phyloP scores from a whole-genome alignment of 1,140 invertebrate species.

The Cydia pomonella region DNA sequence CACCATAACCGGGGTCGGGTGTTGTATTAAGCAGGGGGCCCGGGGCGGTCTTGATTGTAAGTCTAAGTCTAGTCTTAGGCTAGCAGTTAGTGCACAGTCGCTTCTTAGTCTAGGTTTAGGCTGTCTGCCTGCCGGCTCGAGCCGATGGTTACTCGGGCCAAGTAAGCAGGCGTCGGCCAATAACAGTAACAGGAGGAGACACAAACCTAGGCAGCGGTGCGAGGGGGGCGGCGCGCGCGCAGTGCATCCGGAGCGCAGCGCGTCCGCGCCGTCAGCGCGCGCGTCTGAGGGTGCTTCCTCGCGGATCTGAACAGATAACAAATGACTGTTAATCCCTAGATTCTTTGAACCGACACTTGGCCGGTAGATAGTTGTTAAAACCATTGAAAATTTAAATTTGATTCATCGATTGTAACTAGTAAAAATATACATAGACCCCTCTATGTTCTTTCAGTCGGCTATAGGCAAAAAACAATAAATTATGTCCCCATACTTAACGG shows the following conservation, averaged over 20 bases:
- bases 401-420: too few relatives aligned
- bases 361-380: too few relatives aligned
- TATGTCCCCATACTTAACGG: too few relatives aligned
- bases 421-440: too few relatives aligned
- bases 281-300: constrained; percentile 51
- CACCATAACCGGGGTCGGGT: constrained; percentile 39
- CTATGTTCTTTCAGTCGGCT: too few relatives aligned
- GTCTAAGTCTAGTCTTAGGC: constrained; percentile 45
- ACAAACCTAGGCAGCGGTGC: constrained; percentile 74
- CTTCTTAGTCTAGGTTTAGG: constrained; percentile 47
- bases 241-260: constrained; percentile 52
- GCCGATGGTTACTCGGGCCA: constrained; percentile 34
- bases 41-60: constrained; percentile 42
- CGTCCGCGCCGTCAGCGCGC: constrained; percentile 44
- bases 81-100: constrained; percentile 68
- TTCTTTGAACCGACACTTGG: too few relatives aligned
- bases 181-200: constrained; percentile 64
- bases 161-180: constrained; percentile 49
- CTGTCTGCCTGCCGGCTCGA: constrained; percentile 40
- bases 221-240: constrained; percentile 51
- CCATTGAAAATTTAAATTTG: too few relatives aligned
- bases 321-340: not conserved
- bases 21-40: constrained; percentile 55
- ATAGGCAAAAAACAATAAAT: too few relatives aligned
- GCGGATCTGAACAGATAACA: constrained; percentile 53